Conservation (phyloP, 2,888 invertebrate genomes). For the Panorpa germanica region DNA sequence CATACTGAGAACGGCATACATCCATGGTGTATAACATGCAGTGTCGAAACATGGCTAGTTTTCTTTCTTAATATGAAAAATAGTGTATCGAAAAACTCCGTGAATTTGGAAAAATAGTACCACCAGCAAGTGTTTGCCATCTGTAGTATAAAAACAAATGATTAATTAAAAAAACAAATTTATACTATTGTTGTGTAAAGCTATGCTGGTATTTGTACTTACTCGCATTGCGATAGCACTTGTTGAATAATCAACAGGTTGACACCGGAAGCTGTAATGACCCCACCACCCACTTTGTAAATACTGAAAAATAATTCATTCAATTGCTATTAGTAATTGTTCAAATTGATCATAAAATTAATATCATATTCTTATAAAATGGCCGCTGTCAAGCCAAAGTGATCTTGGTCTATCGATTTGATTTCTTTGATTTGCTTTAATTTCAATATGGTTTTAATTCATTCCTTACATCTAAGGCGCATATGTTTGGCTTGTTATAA, state of each 20-base stretch:
- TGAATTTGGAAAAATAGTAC: slow-evolving; percentile 95
- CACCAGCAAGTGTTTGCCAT: slow-evolving; percentile 91
- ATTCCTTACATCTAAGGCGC: no score
- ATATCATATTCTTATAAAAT: no score
- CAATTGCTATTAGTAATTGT: slow-evolving; percentile 1
- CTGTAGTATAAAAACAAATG: slow-evolving; percentile 25
- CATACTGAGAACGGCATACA: slow-evolving; percentile 93
- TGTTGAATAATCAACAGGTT: slow-evolving; percentile 72
- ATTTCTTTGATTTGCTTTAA: no score
- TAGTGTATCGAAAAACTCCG: slow-evolving; percentile 91
- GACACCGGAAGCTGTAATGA: slow-evolving; percentile 64
- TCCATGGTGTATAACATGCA: slow-evolving; percentile 93
- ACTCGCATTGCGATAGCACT: slow-evolving; percentile 51
- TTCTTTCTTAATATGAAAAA: slow-evolving; percentile 93
- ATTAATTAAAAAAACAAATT: slow-evolving; percentile 6
- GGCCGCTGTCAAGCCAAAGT: no score
- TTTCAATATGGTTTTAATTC: no score
- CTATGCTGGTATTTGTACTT: no score
- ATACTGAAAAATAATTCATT: slow-evolving; percentile 27
- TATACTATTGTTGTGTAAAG: slow-evolving; percentile 6
- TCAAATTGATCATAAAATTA: slow-evolving; percentile 1
- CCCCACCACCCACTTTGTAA: slow-evolving; percentile 56
- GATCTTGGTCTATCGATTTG: no score
- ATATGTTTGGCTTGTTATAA: no score
- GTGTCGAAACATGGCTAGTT: slow-evolving; percentile 78